Conservation (phyloP, 2,797 vertebrate genomes). For the Oceanodroma leucorhoa region DNA sequence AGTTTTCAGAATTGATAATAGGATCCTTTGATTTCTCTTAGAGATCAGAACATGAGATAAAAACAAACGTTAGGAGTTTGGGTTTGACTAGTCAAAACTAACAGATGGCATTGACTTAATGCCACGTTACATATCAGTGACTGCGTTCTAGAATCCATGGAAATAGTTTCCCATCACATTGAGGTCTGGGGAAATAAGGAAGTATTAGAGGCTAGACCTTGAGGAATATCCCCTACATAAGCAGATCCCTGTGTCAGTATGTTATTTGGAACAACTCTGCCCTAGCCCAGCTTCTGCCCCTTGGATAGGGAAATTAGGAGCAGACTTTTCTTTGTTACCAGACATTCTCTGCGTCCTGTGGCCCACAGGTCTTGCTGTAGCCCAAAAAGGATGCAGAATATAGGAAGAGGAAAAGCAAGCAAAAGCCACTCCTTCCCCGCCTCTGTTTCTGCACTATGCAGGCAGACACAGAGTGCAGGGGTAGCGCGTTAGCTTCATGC, state of each 20-base stretch:
- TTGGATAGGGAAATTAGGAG: neutral
- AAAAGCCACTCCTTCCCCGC: neutral
- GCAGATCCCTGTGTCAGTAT: neutral
- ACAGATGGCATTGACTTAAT: neutral
- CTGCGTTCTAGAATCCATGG: neutral
- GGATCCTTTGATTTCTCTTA: neutral
- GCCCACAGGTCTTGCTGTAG: neutral
- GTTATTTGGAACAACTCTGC: neutral
- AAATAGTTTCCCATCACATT: neutral
- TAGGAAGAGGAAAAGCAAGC: neutral
- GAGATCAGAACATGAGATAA: neutral
- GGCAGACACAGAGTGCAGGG: neutral
- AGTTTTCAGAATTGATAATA: neutral
- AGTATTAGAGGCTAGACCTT: neutral
- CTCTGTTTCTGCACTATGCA: neutral
- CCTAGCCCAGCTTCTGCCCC: neutral
- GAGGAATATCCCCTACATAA: neutral
- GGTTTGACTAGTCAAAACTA: neutral
- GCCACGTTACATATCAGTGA: neutral
- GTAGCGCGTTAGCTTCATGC: neutral
- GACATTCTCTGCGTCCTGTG: neutral
- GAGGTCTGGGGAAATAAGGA: neutral
- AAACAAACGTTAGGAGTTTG: neutral
- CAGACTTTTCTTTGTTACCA: neutral
- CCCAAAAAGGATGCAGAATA: neutral